These are phyloP conservation scores for Xiphophorus maculatus DNA, from an alignment of 2,113 vertebrate species.

Conservation along the genomic window DNA sequence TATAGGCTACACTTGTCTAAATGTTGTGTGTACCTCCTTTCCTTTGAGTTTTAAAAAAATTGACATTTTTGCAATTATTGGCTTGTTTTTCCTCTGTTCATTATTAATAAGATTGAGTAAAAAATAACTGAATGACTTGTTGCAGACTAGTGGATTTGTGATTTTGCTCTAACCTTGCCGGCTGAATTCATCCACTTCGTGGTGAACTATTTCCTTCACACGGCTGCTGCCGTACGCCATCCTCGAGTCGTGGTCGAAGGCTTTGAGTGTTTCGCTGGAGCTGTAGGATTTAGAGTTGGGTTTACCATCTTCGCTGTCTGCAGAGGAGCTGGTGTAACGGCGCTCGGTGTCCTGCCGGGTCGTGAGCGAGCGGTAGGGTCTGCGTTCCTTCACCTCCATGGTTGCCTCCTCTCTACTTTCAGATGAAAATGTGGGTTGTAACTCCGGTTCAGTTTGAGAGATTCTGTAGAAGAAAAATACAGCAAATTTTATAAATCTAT, in stretches of 20 bases:
- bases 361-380: slow-evolving; percentile 95
- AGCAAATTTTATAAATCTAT: too few relatives aligned
- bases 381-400: slow-evolving; percentile 98
- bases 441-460: slow-evolving; percentile 70
- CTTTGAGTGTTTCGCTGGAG: slow-evolving; percentile 98
- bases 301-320: slow-evolving; percentile 93
- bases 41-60: too few relatives aligned
- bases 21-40: too few relatives aligned
- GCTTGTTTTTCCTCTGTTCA: too few relatives aligned
- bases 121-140: too few relatives aligned
- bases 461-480: slow-evolving; percentile 68
- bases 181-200: slow-evolving; percentile 92
- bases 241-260: slow-evolving; percentile 94
- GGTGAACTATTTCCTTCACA: slow-evolving; percentile 93
- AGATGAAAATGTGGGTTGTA: slow-evolving; percentile 81
- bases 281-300: slow-evolving; percentile 94
- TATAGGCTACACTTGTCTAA: too few relatives aligned
- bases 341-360: slow-evolving; percentile 90
- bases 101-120: too few relatives aligned
- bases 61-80: too few relatives aligned
- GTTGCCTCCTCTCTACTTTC: slow-evolving; percentile 78
- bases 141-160: background rate
- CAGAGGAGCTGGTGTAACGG: slow-evolving; percentile 94
- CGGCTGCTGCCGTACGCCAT: slow-evolving; percentile 86
- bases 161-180: slow-evolving; percentile 82